Conservation (phyloP, 1,140 invertebrate species). For the Zaprionus taronus region DNA sequence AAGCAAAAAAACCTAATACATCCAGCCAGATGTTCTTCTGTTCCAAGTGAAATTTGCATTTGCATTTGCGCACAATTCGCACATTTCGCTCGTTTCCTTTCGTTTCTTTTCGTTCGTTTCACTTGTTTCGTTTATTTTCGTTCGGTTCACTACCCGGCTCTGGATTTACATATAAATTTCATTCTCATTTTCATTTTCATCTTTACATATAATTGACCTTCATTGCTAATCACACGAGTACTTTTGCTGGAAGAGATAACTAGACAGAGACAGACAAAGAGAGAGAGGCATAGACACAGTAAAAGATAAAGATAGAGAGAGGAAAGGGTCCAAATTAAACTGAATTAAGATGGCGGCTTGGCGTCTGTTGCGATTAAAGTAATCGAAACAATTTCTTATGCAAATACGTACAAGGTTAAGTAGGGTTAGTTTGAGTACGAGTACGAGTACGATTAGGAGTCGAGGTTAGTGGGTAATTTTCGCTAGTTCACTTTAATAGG, state of each 20-base stretch:
- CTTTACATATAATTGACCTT: constrained; percentile 83
- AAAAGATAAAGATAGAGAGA: neutral
- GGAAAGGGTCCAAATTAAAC: constrained; percentile 17
- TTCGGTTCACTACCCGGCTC: constrained; percentile 17
- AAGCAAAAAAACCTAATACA: constrained; percentile 20
- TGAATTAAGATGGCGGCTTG: constrained; percentile 32
- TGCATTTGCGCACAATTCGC: neutral
- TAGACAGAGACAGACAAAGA: constrained; percentile 2
- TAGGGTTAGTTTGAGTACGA: neutral
- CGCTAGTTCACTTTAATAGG: constrained; percentile 29
- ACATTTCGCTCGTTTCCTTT: constrained; percentile 3
- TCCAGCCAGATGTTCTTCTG: constrained; percentile 18
- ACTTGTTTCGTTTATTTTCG: neutral
- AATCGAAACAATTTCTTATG: constrained; percentile 48
- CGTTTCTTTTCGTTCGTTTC: constrained; percentile 6
- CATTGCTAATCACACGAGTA: constrained; percentile 84
- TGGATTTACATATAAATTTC: constrained; percentile 66
- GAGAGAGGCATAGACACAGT: constrained; percentile 6
- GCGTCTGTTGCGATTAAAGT: constrained; percentile 27
- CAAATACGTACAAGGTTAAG: constrained; percentile 33
- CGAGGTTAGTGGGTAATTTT: constrained; percentile 40
- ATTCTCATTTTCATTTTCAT: constrained; percentile 36
- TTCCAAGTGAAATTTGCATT: constrained; percentile 9
- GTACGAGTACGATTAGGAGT: constrained; percentile 13
- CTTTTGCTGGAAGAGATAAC: constrained; percentile 48